Conservation (phyloP, 30 jellyfish, hydroid and myxozoan species). For the Aurelia sp. region DNA sequence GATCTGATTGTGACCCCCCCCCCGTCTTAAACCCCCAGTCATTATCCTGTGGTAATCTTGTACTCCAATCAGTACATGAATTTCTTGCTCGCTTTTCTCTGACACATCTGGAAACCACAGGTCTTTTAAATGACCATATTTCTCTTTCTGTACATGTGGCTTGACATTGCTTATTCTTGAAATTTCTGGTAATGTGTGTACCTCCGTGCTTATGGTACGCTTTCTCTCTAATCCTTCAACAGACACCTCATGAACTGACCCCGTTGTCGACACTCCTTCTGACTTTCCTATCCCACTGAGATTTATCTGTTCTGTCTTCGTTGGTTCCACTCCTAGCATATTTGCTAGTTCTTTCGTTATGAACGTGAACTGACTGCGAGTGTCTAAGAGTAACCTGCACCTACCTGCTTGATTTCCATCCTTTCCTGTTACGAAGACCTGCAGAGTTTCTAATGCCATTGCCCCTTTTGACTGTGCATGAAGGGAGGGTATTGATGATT, state of each 20-base stretch:
- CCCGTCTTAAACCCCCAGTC: constrained; percentile 34
- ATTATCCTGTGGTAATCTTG: not conserved
- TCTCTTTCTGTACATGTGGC: constrained; percentile 21
- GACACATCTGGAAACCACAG: constrained; percentile 44
- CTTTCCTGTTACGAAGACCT: constrained; percentile 19
- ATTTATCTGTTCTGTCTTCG: not conserved
- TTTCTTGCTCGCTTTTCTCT: constrained; percentile 23
- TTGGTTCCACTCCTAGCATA: constrained; percentile 33
- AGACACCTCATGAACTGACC: constrained; percentile 24
- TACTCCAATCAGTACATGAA: constrained; percentile 34
- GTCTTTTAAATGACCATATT: constrained; percentile 1
- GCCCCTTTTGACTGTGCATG: constrained; percentile 15
- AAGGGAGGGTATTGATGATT: constrained; percentile 2
- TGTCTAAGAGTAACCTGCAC: constrained; percentile 57
- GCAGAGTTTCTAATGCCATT: constrained; percentile 19
- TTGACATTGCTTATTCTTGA: constrained; percentile 36
- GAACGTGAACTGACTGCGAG: constrained; percentile 48
- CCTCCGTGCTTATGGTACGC: constrained; percentile 36
- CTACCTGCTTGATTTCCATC: constrained; percentile 18
- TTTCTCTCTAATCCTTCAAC: constrained; percentile 16
- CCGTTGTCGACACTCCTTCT: constrained; percentile 17
- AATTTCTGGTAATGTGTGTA: constrained; percentile 28
- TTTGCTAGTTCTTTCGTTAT: constrained; percentile 22
- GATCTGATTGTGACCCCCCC: constrained; percentile 24
- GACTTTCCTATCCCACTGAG: constrained; percentile 33